phyloP scores from a whole-genome alignment of 2,113 vertebrate genomes.

The Thryonomys swinderianus region DNA sequence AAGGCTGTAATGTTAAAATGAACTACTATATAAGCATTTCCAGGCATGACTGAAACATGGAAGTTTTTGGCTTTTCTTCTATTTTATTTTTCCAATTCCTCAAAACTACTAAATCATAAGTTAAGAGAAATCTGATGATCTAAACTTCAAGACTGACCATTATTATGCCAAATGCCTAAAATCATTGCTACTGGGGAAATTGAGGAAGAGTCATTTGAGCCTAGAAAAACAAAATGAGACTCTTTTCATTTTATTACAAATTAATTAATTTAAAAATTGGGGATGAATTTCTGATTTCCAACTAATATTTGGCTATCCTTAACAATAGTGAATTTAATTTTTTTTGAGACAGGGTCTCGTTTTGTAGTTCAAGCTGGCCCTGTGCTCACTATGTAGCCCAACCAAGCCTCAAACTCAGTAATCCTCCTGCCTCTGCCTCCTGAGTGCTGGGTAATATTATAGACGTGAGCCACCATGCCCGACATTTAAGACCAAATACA shows the following conservation, averaged over 20 bases:
- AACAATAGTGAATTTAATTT: constrained; percentile 39
- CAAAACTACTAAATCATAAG: constrained; percentile 12
- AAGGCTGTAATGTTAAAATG: neutral
- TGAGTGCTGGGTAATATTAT: too few relatives aligned
- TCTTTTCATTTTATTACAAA: neutral
- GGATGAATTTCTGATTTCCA: neutral
- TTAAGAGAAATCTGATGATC: neutral
- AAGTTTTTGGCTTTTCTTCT: neutral
- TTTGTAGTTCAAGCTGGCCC: too few relatives aligned
- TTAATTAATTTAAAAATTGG: neutral
- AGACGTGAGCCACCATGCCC: too few relatives aligned
- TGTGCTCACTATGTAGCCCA: too few relatives aligned
- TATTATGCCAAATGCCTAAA: neutral
- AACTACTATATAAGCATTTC: neutral
- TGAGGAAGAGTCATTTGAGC: neutral
- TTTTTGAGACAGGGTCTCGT: too few relatives aligned
- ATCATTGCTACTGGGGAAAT: neutral
- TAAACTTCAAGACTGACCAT: neutral
- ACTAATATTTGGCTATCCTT: neutral
- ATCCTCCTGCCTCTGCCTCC: too few relatives aligned
- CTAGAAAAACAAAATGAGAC: neutral
- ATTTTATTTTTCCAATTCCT: constrained; percentile 6
- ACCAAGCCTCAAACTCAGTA: too few relatives aligned
- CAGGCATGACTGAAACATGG: neutral
- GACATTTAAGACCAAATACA: neutral